Evolutionary conservation across 2,888 invertebrate genomes (phyloP).

Genomic region (Agonopterix arenella): DNA sequence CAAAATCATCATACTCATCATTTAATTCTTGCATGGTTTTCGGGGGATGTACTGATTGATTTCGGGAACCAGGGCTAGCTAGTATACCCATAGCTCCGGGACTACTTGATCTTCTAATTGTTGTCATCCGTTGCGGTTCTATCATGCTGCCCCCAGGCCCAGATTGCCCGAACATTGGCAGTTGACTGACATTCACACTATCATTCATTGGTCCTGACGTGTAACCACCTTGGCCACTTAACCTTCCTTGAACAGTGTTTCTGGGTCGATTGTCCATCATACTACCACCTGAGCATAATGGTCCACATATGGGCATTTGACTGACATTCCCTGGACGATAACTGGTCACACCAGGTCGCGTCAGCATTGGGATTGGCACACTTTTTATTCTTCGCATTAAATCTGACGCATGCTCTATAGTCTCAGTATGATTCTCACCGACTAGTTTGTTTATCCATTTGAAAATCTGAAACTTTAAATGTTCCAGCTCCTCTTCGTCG

Average conservation of each 20-base stretch:
- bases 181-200: neutral
- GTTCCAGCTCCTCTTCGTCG: constrained; percentile 39
- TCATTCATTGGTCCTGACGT: neutral
- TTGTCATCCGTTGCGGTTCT: neutral
- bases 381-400: constrained; percentile 39
- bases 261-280: no score
- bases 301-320: no score
- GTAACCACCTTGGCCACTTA: neutral
- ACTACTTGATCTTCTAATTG: neutral
- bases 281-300: no score
- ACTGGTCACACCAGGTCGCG: constrained; percentile 2
- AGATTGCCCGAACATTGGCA: constrained; percentile 3
- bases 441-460: constrained; percentile 53
- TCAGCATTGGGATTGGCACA: constrained; percentile 31
- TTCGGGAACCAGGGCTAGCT: neutral
- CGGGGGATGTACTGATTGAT: neutral
- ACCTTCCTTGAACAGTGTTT: neutral
- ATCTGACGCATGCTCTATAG: constrained; percentile 32
- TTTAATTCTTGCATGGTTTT: constrained; percentile 21
- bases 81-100: neutral
- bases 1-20: constrained; percentile 30
- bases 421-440: constrained; percentile 31
- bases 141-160: neutral
- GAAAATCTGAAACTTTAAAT: constrained; percentile 54
- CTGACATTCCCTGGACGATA: neutral